These are phyloP conservation scores for Harpagoxenus sublaevis DNA, from an alignment of 2,888 invertebrate species.

Conservation along the genomic window DNA sequence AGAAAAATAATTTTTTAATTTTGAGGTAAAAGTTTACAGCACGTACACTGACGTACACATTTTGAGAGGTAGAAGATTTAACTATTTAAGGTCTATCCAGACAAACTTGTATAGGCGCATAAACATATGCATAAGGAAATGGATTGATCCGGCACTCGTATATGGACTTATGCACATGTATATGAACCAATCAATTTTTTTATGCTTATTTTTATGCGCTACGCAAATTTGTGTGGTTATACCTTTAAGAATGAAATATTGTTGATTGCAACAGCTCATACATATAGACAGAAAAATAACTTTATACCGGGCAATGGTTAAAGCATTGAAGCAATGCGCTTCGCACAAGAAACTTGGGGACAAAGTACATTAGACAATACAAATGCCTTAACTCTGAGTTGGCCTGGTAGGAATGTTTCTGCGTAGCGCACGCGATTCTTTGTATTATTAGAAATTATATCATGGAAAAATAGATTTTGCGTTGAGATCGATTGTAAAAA, in stretches of 20 bases:
- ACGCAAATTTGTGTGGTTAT: too few species aligned
- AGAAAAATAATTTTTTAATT: neutral
- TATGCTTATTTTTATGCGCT: too few species aligned
- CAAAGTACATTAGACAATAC: conserved; percentile 10
- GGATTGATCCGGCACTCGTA: too few species aligned
- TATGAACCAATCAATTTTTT: too few species aligned
- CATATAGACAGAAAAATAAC: neutral
- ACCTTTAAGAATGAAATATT: neutral
- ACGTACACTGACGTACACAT: neutral
- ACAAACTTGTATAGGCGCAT: too few species aligned
- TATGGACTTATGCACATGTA: too few species aligned
- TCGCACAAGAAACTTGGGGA: neutral
- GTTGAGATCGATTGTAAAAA: neutral
- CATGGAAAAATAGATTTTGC: neutral
- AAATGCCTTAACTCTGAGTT: neutral
- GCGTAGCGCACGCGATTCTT: neutral
- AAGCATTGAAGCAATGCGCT: too few species aligned
- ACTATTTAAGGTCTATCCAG: too few species aligned
- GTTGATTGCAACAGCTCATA: neutral
- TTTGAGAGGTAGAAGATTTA: neutral
- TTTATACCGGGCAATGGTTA: too few species aligned
- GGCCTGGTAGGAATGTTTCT: neutral
- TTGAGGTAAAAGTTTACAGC: neutral
- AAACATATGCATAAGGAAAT: too few species aligned
- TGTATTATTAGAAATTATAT: neutral